Evolutionary conservation across 1,140 invertebrate species (phyloP).

Genomic region (Brachionus rubens): DNA sequence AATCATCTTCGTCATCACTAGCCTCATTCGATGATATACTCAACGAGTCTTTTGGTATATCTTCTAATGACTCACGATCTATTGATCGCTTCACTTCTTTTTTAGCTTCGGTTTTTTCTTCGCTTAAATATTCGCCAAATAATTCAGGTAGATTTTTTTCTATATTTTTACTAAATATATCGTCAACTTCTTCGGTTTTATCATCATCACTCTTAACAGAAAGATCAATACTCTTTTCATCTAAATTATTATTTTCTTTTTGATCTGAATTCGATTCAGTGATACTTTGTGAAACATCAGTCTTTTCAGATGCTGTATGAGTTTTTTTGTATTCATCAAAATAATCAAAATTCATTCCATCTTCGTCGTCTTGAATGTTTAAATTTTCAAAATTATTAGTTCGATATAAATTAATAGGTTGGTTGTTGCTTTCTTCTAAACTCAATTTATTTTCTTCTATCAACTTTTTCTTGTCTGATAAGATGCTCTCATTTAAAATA

Average conservation of each 20-base stretch:
- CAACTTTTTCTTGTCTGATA: neutral
- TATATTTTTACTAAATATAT: slow-evolving; percentile 37
- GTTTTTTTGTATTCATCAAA: slow-evolving; percentile 8
- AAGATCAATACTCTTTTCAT: neutral
- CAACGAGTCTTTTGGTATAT: neutral
- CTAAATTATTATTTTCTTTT: neutral
- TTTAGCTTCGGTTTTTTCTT: neutral
- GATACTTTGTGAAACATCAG: neutral
- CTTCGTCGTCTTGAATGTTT: neutral
- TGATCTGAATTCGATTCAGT: neutral
- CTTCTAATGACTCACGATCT: slow-evolving; percentile 6
- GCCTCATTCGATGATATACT: neutral
- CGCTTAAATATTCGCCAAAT: neutral
- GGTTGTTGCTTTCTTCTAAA: neutral
- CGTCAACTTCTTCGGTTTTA: neutral
- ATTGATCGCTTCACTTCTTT: neutral
- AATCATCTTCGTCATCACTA: slow-evolving; percentile 8
- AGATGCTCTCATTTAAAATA: neutral
- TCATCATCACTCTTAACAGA: neutral
- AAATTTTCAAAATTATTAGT: slow-evolving; percentile 12
- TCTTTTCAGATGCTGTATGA: neutral
- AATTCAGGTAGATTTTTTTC: slow-evolving; percentile 16
- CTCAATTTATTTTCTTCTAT: neutral
- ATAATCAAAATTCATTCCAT: slow-evolving; percentile 16
- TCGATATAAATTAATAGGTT: neutral